Base-by-base conservation (phyloP, 2,113 vertebrate species). In the Paradisaea rubra region DNA sequence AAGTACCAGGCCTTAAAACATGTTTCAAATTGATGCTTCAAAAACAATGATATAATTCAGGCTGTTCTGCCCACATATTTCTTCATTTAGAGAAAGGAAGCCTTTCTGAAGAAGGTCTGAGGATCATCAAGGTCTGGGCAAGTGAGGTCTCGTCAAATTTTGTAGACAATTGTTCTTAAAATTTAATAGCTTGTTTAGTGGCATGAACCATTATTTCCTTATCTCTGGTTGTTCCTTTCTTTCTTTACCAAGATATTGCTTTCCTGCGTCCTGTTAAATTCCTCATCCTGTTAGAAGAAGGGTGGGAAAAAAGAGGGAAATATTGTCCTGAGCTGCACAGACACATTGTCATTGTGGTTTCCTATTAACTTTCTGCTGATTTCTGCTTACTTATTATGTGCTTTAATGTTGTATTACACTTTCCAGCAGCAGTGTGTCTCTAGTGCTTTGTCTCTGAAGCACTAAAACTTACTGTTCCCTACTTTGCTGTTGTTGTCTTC, bases 181-280 rank as follows among this genome's bases (percentile, higher is more conserved):
- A 93, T 24, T 81, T 47, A 93, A 80, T 89, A 72, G 33, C 42
- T 92, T 73, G 61, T 85, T 94, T 73, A 87, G 78, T 87, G 70
- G 54, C 56, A 30, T 49, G 77, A 89, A 41, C 33, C 21, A 66
- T 97, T 91, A 80, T 92, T 94, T 92, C 39, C 68, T 96, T 96
- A 97, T 97, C 95, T 94, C 44, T 91, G 54, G 53, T 52, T 94
- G 65, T 96, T 97, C 95, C 92, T 96, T 91, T 95, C 95, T 93
- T 95, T 95, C 91, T 95, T 94, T 93, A n/a, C 73, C 35, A 45
- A 94, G 83, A 91, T 89, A 85, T 5, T 93, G 42, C 70, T 93
- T 97, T 97, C 92, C 96, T 89, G 93, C 89, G 91, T 92, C 69
- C 91, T 87, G 60, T 77, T 91, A 85, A 94, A 92, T 91, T 89